Evolutionary conservation across 2,888 invertebrate species (phyloP), one percentile per base, ranked within the genome.

Genomic region (Trichogramma dendrolimi): DNA sequence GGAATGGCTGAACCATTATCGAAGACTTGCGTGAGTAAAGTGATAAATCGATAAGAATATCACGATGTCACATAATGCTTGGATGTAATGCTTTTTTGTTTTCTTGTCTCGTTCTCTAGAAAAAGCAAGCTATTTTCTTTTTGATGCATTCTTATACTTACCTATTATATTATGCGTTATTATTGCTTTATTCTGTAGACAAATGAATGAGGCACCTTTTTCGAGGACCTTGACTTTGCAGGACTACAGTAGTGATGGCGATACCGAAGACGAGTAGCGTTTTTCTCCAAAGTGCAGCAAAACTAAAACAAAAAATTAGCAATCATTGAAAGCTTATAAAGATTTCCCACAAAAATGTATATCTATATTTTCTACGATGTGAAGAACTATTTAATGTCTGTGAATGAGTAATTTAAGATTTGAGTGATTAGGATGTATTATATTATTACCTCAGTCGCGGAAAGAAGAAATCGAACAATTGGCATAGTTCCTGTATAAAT

Each of bases 1-100:
- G 80, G 96, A 96, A 81, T 96, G 96, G 96, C 84, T 96, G 71
- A 94, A 96, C 82, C 92, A 94, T 81, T 96, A 96, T 81, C 85
- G 95, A 71, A 85, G 92, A 71, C 86, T 91, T 75, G 90, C 86
- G 89, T 90, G 81, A 85, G 87, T 82, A 62, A 43, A 11, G 50
- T 50, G n/a, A 46, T 46, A 3, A 46, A 46, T 46, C n/a, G 8
- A 46, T 10, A 46, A n/a, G 2, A 46, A 46, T 10, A 10, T 46
- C 3, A 46, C n/a, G 27, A 27, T 27, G 27, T 27, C 27, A 27
- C 27, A 27, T 27, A 27, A 27, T 27, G 27, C 27, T 27, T 27
- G 27, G 27, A 27, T 27, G 27, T 27, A 27, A 27, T 27, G 27
- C 27, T 27, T 27, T 27, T 27, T 27, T 27, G 27, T 27, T 27